Evolutionary conservation across 64 coral and sea anemone species (phyloP).

Genomic region (Pachyseris speciosa): DNA sequence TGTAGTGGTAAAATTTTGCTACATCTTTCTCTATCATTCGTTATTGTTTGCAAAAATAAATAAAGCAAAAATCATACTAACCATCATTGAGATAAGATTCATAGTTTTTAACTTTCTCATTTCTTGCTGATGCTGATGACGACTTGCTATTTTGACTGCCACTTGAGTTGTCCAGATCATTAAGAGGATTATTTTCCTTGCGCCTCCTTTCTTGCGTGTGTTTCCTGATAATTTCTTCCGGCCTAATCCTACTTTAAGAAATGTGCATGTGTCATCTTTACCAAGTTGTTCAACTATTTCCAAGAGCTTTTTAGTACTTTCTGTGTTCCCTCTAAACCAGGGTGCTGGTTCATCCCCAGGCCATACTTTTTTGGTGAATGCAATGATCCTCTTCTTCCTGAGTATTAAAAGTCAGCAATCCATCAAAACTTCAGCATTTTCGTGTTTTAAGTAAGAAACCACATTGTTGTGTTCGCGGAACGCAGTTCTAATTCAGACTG

Average conservation of each 20-base stretch:
- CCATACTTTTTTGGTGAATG: constrained; percentile 12
- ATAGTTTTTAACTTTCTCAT: not conserved
- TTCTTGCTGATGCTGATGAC: not conserved
- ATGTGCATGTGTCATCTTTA: not conserved
- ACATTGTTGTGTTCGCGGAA: too few relatives aligned
- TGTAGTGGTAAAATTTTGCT: not conserved
- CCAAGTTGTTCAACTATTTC: constrained; percentile 27
- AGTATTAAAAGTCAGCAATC: not conserved
- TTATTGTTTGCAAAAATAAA: not conserved
- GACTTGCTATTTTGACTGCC: not conserved
- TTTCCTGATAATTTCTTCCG: not conserved
- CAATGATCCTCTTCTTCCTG: constrained; percentile 27
- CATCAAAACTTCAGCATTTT: not conserved
- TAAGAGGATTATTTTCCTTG: not conserved
- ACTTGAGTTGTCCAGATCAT: not conserved
- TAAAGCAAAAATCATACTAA: not conserved
- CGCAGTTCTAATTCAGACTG: too few relatives aligned
- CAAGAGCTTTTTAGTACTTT: not conserved
- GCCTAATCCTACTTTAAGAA: not conserved
- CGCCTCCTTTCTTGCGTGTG: constrained; percentile 17
- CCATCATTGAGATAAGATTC: not conserved
- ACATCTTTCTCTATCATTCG: not conserved
- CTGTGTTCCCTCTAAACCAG: not conserved
- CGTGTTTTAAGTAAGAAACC: too few relatives aligned
- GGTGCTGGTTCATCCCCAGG: constrained; percentile 18